These are phyloP conservation scores for Ariopsis seemanni DNA, from an alignment of 2,113 vertebrate genomes.

Conservation along the genomic window DNA sequence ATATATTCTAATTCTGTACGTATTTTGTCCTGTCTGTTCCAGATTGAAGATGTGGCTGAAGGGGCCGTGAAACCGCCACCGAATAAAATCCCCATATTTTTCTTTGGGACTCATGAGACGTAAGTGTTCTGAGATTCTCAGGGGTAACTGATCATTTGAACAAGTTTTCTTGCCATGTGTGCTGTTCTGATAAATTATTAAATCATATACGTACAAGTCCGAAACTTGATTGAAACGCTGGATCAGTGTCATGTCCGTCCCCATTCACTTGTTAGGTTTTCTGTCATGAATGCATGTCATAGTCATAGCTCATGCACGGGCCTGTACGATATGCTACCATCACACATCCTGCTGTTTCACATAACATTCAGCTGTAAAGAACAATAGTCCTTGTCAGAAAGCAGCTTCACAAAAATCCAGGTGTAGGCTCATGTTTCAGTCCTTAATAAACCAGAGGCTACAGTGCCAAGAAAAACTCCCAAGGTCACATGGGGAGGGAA, in stretches of 20 bases:
- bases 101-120: constrained; percentile 98
- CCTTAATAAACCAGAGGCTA: neutral
- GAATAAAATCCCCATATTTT: constrained; percentile 97
- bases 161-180: neutral
- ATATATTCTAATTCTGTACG: no score
- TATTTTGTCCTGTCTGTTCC: constrained; percentile 53
- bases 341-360: neutral
- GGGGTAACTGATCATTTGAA: neutral
- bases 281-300: neutral
- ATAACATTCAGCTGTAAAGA: neutral
- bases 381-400: neutral
- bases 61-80: constrained; percentile 96
- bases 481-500: neutral
- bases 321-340: neutral
- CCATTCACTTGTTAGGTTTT: neutral
- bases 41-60: constrained; percentile 96
- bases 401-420: neutral
- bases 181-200: neutral
- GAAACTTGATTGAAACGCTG: neutral
- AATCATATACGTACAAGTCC: neutral
- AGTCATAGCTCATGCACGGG: neutral
- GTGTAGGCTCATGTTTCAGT: neutral
- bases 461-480: neutral
- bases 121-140: constrained; percentile 69
- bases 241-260: neutral